These are phyloP conservation scores for Acrocyrtus sp. DNA, from an alignment of 2,888 invertebrate species.

Conservation along the genomic window DNA sequence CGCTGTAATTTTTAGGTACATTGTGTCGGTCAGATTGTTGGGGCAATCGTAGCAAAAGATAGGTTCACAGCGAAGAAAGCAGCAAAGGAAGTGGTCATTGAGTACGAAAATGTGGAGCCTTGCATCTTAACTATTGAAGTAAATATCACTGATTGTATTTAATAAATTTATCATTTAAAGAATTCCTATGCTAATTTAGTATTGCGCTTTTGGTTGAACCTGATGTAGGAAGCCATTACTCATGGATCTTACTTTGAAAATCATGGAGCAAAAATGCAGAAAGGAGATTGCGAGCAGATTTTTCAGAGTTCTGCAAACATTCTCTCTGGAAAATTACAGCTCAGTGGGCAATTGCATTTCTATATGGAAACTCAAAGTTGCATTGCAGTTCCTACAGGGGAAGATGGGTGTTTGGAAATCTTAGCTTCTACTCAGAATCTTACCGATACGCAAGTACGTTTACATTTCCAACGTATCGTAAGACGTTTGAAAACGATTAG, in stretches of 20 bases:
- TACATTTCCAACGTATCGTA: too few species aligned
- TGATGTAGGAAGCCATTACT: conserved; percentile 79
- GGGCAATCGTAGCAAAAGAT: conserved; percentile 80
- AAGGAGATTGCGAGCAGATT: conserved; percentile 75
- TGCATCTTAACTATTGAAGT: conserved; percentile 82
- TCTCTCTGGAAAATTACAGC: conserved; percentile 77
- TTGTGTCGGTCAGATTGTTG: conserved; percentile 84
- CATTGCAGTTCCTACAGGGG: conserved; percentile 73
- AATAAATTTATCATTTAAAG: too few species aligned
- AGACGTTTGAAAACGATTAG: neutral
- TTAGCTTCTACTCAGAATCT: conserved; percentile 88
- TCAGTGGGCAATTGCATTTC: conserved; percentile 96
- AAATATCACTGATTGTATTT: conserved; percentile 35
- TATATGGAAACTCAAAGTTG: conserved; percentile 84
- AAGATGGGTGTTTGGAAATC: conserved; percentile 84
- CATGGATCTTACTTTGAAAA: conserved; percentile 74
- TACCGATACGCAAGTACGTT: conserved; percentile 52
- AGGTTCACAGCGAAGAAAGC: conserved; percentile 85
- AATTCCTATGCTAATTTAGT: too few species aligned
- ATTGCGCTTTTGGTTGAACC: conserved; percentile 39
- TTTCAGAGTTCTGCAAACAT: conserved; percentile 71
- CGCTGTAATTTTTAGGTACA: conserved; percentile 69
- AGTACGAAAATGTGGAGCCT: conserved; percentile 84
- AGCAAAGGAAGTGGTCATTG: conserved; percentile 80
- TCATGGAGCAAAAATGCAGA: conserved; percentile 38